Evolutionary conservation across 2,797 vertebrate species (phyloP).

Genomic region (Parauchenoglanis punctatus): DNA sequence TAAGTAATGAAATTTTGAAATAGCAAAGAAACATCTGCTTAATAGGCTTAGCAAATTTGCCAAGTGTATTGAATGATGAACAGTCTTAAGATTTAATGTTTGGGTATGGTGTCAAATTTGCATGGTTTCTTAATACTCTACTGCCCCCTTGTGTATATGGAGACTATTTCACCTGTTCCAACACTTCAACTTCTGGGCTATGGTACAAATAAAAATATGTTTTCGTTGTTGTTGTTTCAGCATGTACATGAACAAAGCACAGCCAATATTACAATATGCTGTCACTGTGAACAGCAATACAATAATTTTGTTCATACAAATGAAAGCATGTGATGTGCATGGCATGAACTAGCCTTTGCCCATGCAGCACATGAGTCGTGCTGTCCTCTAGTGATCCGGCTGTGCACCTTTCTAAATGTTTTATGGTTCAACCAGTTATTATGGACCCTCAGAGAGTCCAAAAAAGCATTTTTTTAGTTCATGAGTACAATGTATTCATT

Average conservation of each 20-base stretch:
- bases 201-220: not conserved
- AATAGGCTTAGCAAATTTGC: not conserved
- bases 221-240: not conserved
- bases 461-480: no score
- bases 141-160: conserved; percentile 63
- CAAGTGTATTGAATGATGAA: not conserved
- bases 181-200: not conserved
- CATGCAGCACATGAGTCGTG: not conserved
- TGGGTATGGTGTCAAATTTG: not conserved
- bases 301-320: not conserved
- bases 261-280: not conserved
- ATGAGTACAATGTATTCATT: not conserved
- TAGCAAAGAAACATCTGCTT: not conserved
- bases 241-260: not conserved
- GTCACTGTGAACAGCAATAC: not conserved
- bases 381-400: not conserved
- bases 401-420: not conserved
- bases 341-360: not conserved
- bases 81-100: not conserved
- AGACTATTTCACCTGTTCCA: not conserved
- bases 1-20: not conserved
- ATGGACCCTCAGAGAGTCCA: not conserved
- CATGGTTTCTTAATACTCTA: conserved; percentile 47
- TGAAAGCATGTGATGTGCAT: not conserved
- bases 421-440: not conserved